Percentiles rank a stretch among this genome's conserved stretches.
Conservation (phyloP, 1,140 invertebrate genomes). For the Drosophila pallidifrons region DNA sequence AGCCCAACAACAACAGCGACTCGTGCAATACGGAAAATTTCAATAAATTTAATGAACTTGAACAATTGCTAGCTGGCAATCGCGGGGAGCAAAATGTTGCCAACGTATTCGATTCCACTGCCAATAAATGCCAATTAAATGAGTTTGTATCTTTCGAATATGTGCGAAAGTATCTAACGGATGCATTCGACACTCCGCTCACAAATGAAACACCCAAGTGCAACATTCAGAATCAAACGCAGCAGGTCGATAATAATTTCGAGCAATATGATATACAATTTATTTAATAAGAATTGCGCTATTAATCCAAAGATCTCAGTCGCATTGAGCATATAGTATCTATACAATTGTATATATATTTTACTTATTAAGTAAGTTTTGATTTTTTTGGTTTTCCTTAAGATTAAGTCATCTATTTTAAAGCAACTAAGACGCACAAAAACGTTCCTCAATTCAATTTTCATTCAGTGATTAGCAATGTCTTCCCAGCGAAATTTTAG, state of each 20-base stretch:
- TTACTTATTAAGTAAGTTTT: background rate
- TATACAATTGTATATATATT: background rate
- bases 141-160: conserved; percentile 84
- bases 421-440: conserved; percentile 23
- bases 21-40: conserved; percentile 58
- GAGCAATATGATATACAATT: conserved; percentile 77
- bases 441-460: conserved; percentile 36
- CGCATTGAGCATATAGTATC: conserved; percentile 42
- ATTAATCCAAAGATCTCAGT: conserved; percentile 71
- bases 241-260: conserved; percentile 68
- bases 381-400: background rate
- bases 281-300: conserved; percentile 45
- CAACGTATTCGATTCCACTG: conserved; percentile 1
- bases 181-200: conserved; percentile 56
- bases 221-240: conserved; percentile 50
- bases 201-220: conserved; percentile 46
- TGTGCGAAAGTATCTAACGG: conserved; percentile 79
- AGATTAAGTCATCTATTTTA: background rate
- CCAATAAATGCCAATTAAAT: conserved; percentile 56
- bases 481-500: conserved; percentile 57
- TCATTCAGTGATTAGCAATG: conserved; percentile 67
- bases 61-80: conserved; percentile 61
- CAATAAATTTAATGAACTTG: conserved; percentile 79
- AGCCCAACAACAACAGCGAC: conserved; percentile 11
- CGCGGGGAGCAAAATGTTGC: conserved; percentile 21